These are phyloP conservation scores for Minunthozetes semirufus DNA, from an alignment of 2,888 invertebrate genomes.

Conservation along the genomic window DNA sequence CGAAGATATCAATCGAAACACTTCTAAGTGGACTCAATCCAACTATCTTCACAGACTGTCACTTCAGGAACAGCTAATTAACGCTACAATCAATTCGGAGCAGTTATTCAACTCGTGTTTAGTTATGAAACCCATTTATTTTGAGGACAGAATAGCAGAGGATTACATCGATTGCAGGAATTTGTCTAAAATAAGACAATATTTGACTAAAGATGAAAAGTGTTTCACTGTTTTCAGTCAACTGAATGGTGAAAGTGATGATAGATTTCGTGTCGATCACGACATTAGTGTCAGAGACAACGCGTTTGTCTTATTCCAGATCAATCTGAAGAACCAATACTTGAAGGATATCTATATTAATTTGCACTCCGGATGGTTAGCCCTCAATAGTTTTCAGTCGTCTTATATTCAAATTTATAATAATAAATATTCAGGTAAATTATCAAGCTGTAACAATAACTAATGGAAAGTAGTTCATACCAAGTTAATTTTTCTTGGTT, in stretches of 20 bases:
- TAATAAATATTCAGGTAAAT: not conserved
- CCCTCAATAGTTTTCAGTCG: not conserved
- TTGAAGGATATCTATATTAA: not conserved
- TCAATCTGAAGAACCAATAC: not conserved
- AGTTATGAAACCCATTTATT: not conserved
- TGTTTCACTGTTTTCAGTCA: not conserved
- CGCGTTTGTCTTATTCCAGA: not conserved
- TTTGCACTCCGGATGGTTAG: not conserved
- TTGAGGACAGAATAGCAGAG: no score
- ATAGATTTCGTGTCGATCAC: not conserved
- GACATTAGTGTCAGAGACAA: not conserved
- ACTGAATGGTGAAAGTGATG: conserved; percentile 1
- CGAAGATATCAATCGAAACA: not conserved
- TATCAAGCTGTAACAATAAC: no score
- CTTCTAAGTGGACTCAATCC: not conserved
- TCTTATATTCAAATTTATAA: not conserved
- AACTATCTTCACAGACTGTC: not conserved
- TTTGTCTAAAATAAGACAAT: not conserved
- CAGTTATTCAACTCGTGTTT: not conserved
- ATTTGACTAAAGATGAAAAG: not conserved
- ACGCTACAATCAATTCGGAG: not conserved
- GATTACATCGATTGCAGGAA: conserved; percentile 1
- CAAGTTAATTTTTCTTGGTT: no score
- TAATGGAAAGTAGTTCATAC: no score
- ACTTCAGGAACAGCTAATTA: not conserved